These are phyloP conservation scores for Ceratina japonica DNA, from an alignment of 1,140 invertebrate genomes.

Conservation along the genomic window DNA sequence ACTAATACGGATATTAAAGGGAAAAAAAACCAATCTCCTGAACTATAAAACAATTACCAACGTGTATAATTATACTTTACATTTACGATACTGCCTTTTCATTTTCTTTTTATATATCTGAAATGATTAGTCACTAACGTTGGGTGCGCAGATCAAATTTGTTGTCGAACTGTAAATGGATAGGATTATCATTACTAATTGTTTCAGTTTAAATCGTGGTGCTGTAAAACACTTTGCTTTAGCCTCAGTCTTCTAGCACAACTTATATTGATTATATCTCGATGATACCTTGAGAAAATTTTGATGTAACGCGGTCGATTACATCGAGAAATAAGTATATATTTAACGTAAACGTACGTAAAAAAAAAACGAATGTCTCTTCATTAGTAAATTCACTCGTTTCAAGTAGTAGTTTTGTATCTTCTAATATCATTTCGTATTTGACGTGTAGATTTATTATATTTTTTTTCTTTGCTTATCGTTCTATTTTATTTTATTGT, in stretches of 20 bases:
- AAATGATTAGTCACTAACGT: conserved; percentile 47
- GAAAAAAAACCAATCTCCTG: conserved; percentile 74
- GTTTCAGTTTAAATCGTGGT: conserved; percentile 58
- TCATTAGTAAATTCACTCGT: conserved; percentile 52
- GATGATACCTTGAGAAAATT: conserved; percentile 29
- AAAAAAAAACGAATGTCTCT: conserved; percentile 30
- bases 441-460: background rate
- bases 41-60: conserved; percentile 74
- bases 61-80: conserved; percentile 75
- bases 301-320: conserved; percentile 32
- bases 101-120: conserved; percentile 71
- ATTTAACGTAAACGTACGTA: conserved; percentile 30
- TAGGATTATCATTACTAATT: conserved; percentile 45
- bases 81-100: conserved; percentile 76
- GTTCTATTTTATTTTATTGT: background rate
- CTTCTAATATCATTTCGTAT: conserved; percentile 16
- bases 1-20: conserved; percentile 69
- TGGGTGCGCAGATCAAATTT: conserved; percentile 47
- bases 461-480: background rate
- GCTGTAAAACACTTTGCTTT: conserved; percentile 63
- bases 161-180: conserved; percentile 51
- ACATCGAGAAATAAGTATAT: conserved; percentile 40
- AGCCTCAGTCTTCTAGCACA: conserved; percentile 43
- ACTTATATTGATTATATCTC: conserved; percentile 43
- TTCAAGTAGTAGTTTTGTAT: background rate